Percentiles rank a stretch among this genome's conserved stretches.
Evolutionary conservation across 2,797 vertebrate genomes (phyloP).

Genomic region (Hapalemur alaotrensis): DNA sequence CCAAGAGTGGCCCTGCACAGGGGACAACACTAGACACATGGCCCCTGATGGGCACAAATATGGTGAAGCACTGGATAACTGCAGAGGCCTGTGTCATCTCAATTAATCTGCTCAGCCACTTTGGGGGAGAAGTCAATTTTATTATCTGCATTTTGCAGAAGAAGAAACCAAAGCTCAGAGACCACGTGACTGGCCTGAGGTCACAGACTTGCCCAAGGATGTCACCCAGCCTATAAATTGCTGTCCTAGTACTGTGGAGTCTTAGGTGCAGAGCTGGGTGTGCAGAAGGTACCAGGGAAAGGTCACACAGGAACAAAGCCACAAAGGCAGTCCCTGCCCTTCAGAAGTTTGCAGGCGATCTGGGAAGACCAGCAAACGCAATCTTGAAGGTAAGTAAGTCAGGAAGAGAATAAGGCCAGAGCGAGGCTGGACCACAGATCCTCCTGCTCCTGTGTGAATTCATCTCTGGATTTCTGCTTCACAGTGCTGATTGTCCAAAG

Average conservation of each 20-base stretch:
- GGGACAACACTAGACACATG: not conserved
- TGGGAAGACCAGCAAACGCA: not conserved
- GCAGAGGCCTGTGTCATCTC: not conserved
- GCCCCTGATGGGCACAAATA: not conserved
- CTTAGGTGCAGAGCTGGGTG: not conserved
- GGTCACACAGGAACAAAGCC: not conserved
- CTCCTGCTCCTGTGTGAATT: not conserved
- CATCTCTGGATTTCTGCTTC: not conserved
- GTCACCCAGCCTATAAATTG: not conserved
- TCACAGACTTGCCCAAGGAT: not conserved
- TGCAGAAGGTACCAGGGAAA: not conserved
- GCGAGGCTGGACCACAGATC: not conserved
- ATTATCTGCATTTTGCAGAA: not conserved
- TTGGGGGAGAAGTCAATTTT: not conserved
- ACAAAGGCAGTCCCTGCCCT: not conserved
- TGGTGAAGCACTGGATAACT: not conserved
- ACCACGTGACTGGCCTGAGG: not conserved
- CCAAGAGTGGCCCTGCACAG: not conserved
- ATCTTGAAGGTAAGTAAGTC: not conserved
- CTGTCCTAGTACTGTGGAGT: no score
- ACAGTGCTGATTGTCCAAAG: not conserved
- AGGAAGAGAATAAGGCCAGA: not conserved
- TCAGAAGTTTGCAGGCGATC: not conserved
- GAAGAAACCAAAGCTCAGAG: not conserved
- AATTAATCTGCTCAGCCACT: not conserved